Percentiles rank a stretch among this genome's conserved stretches.
phyloP scores from a whole-genome alignment of 2,888 invertebrate genomes.

The Xiphydria camelus region DNA sequence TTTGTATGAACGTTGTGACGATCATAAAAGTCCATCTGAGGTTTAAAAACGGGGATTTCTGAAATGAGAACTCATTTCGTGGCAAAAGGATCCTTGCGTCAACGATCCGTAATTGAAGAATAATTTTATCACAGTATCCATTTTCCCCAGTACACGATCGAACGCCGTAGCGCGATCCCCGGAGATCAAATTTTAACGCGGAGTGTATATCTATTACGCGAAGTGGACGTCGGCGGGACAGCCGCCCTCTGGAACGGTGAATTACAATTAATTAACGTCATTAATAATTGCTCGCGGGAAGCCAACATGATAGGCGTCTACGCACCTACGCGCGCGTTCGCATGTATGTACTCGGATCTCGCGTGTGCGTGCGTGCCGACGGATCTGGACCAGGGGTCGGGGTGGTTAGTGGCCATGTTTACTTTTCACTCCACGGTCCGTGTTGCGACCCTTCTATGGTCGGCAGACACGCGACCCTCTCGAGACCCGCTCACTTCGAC shows the following conservation, averaged over 20 bases:
- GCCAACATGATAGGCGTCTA: not conserved
- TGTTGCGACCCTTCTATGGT: slow-evolving; percentile 14
- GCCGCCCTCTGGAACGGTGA: slow-evolving; percentile 15
- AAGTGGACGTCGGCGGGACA: slow-evolving; percentile 12
- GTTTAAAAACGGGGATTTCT: too few relatives aligned
- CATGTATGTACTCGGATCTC: not conserved
- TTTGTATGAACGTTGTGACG: too few relatives aligned
- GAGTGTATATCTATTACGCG: too few relatives aligned
- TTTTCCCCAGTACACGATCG: too few relatives aligned
- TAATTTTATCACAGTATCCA: too few relatives aligned
- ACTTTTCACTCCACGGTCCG: slow-evolving; percentile 18
- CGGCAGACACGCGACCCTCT: slow-evolving; percentile 13
- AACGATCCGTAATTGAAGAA: too few relatives aligned
- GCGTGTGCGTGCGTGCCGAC: not conserved
- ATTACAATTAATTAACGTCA: slow-evolving; percentile 18
- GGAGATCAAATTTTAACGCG: slow-evolving; percentile 4
- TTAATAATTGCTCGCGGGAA: slow-evolving; percentile 13
- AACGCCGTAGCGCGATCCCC: too few relatives aligned
- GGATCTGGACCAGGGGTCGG: too few relatives aligned
- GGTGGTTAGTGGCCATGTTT: slow-evolving; percentile 12
- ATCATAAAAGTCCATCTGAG: too few relatives aligned
- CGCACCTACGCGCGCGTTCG: not conserved
- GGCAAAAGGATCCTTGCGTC: too few relatives aligned
- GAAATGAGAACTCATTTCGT: too few relatives aligned
- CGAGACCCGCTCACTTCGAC: slow-evolving; percentile 2